These are phyloP conservation scores for Urechis unicinctus DNA, from an alignment of 2,888 invertebrate genomes.

Conservation along the genomic window DNA sequence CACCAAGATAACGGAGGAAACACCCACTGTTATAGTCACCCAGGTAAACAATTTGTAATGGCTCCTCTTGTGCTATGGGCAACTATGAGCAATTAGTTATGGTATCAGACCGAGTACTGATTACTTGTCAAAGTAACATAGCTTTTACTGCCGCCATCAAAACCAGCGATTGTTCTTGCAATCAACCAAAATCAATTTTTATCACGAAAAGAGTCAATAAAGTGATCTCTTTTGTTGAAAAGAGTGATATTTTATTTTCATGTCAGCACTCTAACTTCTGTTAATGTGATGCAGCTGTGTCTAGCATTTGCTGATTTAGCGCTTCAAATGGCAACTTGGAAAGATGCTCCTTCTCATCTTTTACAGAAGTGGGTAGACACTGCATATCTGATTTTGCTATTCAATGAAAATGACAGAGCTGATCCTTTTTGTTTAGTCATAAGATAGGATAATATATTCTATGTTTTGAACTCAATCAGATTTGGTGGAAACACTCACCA, in stretches of 20 bases:
- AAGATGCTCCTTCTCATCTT: constrained; percentile 77
- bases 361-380: constrained; percentile 59
- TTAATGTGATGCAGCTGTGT: constrained; percentile 62
- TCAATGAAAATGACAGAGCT: no score
- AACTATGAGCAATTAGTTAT: no score
- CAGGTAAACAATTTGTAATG: constrained; percentile 23
- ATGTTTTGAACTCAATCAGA: constrained; percentile 24
- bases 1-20: constrained; percentile 21
- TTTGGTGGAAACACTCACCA: constrained; percentile 49
- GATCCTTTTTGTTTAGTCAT: no score
- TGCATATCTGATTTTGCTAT: neutral
- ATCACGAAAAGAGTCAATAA: no score
- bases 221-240: neutral
- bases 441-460: no score
- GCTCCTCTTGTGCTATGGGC: no score
- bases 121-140: no score
- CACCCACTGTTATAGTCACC: constrained; percentile 17
- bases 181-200: no score
- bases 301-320: constrained; percentile 89
- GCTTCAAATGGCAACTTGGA: constrained; percentile 89
- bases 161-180: no score
- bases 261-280: no score
- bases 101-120: no score
- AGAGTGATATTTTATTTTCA: neutral
- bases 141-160: no score